These are phyloP conservation scores for Cosmia pyralina DNA, from an alignment of 2,888 invertebrate species.

Conservation along the genomic window DNA sequence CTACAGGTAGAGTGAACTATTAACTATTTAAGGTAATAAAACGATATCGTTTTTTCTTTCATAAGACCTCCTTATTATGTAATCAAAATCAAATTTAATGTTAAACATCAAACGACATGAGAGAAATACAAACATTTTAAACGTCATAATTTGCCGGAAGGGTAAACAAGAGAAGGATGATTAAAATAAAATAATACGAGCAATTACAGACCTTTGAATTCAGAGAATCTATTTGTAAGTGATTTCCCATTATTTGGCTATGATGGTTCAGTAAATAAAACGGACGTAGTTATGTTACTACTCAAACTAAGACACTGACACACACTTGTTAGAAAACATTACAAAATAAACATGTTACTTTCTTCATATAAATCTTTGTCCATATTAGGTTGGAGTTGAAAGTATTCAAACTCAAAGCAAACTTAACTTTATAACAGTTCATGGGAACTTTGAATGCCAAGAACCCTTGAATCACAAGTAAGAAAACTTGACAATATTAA, in stretches of 20 bases:
- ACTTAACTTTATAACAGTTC: slow-evolving; percentile 38
- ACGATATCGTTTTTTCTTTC: slow-evolving; percentile 68
- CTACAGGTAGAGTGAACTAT: slow-evolving; percentile 15
- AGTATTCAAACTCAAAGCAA: slow-evolving; percentile 12
- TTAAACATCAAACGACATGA: slow-evolving; percentile 79
- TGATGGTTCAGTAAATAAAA: slow-evolving; percentile 28
- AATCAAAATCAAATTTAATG: slow-evolving; percentile 83
- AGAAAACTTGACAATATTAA: slow-evolving; percentile 65
- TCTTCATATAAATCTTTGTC: neutral
- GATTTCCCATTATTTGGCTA: slow-evolving; percentile 33
- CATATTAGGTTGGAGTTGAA: neutral
- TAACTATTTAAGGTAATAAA: slow-evolving; percentile 67
- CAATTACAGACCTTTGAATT: slow-evolving; percentile 71
- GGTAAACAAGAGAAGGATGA: slow-evolving; percentile 70
- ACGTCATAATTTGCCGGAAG: slow-evolving; percentile 77
- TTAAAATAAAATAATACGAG: slow-evolving; percentile 74
- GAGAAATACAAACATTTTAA: slow-evolving; percentile 81
- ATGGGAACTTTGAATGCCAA: slow-evolving; percentile 43
- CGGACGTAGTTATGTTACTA: neutral
- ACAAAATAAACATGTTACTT: slow-evolving; percentile 4
- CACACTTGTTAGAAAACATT: neutral
- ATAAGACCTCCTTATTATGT: slow-evolving; percentile 74
- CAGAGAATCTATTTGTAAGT: slow-evolving; percentile 39
- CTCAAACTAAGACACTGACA: slow-evolving; percentile 4
- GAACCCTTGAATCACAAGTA: slow-evolving; percentile 61